Conservation (phyloP, 2,797 vertebrate genomes). For the Amblyraja radiata region DNA sequence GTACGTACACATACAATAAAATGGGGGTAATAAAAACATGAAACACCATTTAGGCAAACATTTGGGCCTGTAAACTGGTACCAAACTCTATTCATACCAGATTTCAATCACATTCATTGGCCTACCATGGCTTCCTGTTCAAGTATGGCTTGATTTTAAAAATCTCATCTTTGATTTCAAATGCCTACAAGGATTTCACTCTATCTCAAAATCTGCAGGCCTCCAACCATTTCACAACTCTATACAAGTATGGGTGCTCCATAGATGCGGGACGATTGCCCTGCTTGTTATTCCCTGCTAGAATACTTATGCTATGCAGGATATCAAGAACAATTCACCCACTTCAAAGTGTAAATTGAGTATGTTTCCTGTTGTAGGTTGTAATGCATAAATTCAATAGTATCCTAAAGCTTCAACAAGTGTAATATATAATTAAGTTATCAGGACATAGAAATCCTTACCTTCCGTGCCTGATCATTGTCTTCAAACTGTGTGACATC, state of each 20-base stretch:
- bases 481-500: conserved; percentile 85
- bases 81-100: background rate
- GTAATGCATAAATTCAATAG: background rate
- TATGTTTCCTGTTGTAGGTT: background rate
- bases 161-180: background rate
- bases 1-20: too few species aligned
- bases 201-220: too few species aligned
- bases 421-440: background rate
- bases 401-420: background rate
- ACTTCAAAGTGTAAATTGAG: background rate
- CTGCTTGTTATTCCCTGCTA: background rate
- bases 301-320: background rate
- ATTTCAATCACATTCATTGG: background rate
- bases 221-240: background rate
- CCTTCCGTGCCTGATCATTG: conserved; percentile 86
- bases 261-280: background rate
- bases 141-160: background rate
- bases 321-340: background rate
- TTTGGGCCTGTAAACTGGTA: background rate
- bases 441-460: conserved; percentile 43
- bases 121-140: background rate
- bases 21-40: too few species aligned
- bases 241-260: too few species aligned
- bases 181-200: background rate
- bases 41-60: background rate